These are phyloP conservation scores for Mus pahari DNA, from an alignment of 2,113 vertebrate species.

Conservation along the genomic window DNA sequence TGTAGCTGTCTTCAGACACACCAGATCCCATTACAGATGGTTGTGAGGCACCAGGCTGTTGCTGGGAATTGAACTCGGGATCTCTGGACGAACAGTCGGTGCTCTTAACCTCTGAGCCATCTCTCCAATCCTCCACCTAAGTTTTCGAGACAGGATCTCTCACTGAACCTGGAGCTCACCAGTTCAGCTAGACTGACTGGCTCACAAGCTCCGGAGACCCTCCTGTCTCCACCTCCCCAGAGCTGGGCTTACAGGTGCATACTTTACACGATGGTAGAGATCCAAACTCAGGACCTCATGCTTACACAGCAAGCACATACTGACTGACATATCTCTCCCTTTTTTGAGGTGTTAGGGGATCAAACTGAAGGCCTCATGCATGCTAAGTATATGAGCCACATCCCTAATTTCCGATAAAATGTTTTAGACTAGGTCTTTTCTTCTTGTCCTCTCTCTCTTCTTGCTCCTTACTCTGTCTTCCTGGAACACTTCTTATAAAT, in stretches of 20 bases:
- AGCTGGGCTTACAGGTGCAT: not conserved
- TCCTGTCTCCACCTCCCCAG: not conserved
- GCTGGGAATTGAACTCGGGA: not conserved
- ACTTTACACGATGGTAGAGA: not conserved
- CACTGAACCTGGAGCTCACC: not conserved
- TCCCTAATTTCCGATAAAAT: not conserved
- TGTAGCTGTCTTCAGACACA: not conserved
- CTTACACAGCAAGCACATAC: not conserved
- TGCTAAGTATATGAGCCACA: not conserved
- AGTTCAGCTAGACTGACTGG: not conserved
- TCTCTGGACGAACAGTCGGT: not conserved
- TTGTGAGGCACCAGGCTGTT: not conserved
- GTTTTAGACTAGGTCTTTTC: not conserved
- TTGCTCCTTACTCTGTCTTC: not conserved
- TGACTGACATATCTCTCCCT: too few species aligned
- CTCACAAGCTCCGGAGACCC: not conserved
- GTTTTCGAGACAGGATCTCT: not conserved
- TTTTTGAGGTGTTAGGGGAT: not conserved
- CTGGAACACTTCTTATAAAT: not conserved
- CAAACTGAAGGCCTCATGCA: too few species aligned
- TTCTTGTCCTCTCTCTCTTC: too few species aligned
- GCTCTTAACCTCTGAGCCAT: not conserved
- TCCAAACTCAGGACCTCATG: not conserved
- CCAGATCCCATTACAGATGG: not conserved
- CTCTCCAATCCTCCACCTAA: not conserved